Evolutionary conservation across 2,888 invertebrate genomes (phyloP).

Genomic region (Lycophotia porphyrea): DNA sequence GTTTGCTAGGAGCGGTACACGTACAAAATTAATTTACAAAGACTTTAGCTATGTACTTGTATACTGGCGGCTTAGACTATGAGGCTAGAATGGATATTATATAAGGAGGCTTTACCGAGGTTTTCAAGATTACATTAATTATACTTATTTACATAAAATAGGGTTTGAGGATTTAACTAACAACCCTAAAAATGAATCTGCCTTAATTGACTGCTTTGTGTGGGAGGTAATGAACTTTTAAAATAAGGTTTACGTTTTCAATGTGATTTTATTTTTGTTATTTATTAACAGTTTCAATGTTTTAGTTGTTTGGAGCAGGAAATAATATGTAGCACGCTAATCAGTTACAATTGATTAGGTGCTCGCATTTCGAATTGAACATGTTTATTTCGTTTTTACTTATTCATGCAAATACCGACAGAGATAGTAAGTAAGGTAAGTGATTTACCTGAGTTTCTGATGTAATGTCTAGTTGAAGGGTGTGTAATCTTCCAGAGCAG

Average conservation of each 20-base stretch:
- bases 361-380: neutral
- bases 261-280: slow-evolving; percentile 1
- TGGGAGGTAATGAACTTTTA: neutral
- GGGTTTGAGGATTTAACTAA: slow-evolving; percentile 14
- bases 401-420: slow-evolving; percentile 1
- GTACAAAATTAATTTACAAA: slow-evolving; percentile 73
- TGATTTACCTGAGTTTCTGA: slow-evolving; percentile 92
- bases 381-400: neutral
- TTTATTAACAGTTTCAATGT: neutral
- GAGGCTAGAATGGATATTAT: slow-evolving; percentile 32
- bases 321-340: neutral
- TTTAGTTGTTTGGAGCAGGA: neutral
- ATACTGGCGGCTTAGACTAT: slow-evolving; percentile 49
- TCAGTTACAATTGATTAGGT: slow-evolving; percentile 10
- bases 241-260: slow-evolving; percentile 11
- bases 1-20: slow-evolving; percentile 77
- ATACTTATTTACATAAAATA: slow-evolving; percentile 24
- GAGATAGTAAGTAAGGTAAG: slow-evolving; percentile 1
- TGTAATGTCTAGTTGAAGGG: slow-evolving; percentile 95
- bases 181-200: slow-evolving; percentile 19
- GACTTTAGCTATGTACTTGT: slow-evolving; percentile 53
- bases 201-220: slow-evolving; percentile 14
- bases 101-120: slow-evolving; percentile 24
- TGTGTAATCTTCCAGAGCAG: slow-evolving; percentile 93
- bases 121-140: slow-evolving; percentile 33